Conservation (phyloP, 2,888 invertebrate genomes). For the Tethea ocularis region DNA sequence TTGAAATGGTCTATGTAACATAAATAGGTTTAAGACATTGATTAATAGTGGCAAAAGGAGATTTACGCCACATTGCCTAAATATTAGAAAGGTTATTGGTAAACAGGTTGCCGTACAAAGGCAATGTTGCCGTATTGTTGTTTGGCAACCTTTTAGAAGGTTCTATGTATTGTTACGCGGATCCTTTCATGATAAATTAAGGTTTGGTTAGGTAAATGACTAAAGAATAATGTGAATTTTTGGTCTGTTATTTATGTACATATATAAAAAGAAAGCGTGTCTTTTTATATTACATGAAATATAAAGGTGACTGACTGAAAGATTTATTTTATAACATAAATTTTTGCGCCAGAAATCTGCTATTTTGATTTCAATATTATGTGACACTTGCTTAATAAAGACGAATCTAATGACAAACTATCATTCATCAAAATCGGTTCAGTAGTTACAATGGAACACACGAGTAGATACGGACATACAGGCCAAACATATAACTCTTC, state of each 20-base stretch:
- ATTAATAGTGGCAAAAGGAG: background rate
- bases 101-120: background rate
- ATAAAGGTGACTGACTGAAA: too few species aligned
- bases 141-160: background rate
- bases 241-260: background rate
- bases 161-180: background rate
- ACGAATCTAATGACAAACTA: too few species aligned
- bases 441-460: too few species aligned
- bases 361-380: too few species aligned
- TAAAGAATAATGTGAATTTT: background rate
- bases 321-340: too few species aligned
- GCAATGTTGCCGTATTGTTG: background rate
- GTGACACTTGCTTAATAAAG: too few species aligned
- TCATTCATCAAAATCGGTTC: too few species aligned
- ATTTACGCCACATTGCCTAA: background rate
- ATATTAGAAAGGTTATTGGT: background rate
- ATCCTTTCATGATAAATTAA: background rate
- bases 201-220: background rate
- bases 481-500: too few species aligned
- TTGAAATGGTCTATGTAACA: background rate
- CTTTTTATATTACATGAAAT: too few species aligned
- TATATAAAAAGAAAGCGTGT: too few species aligned
- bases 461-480: too few species aligned
- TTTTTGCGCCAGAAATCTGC: too few species aligned
- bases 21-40: background rate